Percentiles rank a stretch among this genome's conserved stretches.
These are phyloP conservation scores for Vanessa cardui DNA, from an alignment of 2,888 invertebrate species.

Conservation along the genomic window DNA sequence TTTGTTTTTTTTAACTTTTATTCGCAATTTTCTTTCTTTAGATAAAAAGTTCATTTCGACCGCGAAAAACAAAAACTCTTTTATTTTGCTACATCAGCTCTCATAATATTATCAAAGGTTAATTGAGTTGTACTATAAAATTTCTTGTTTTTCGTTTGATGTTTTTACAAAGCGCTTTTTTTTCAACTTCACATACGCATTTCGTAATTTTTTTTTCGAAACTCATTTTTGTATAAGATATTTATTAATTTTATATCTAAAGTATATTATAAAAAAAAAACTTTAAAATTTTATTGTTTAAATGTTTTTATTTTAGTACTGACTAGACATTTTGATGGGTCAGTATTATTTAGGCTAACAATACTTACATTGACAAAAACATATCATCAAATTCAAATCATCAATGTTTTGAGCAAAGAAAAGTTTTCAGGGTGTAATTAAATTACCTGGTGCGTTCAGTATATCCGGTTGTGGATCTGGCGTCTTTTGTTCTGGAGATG, in stretches of 20 bases:
- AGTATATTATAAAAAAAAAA: no score
- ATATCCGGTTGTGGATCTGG: constrained; percentile 90
- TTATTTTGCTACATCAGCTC: constrained; percentile 28
- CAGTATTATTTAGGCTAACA: no score
- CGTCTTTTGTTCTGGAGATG: constrained; percentile 81
- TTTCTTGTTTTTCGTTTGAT: constrained; percentile 4
- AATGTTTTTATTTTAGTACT: no score
- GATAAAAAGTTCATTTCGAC: constrained; percentile 36
- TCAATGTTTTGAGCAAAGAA: not conserved
- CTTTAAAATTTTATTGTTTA: no score
- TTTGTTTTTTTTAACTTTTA: constrained; percentile 37
- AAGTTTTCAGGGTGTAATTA: not conserved
- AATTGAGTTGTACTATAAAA: constrained; percentile 20
- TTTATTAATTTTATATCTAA: no score
- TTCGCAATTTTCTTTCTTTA: constrained; percentile 34
- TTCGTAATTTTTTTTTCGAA: no score
- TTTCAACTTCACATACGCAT: not conserved
- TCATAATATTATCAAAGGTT: constrained; percentile 32
- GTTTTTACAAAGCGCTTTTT: not conserved
- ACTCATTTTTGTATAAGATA: no score
- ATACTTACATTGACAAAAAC: no score
- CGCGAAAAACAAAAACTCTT: constrained; percentile 31
- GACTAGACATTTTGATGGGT: no score
- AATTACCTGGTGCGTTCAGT: constrained; percentile 87
- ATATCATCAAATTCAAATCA: no score